Evolutionary conservation across 1,140 invertebrate species (phyloP).

Genomic region (Drosophila paulistorum): DNA sequence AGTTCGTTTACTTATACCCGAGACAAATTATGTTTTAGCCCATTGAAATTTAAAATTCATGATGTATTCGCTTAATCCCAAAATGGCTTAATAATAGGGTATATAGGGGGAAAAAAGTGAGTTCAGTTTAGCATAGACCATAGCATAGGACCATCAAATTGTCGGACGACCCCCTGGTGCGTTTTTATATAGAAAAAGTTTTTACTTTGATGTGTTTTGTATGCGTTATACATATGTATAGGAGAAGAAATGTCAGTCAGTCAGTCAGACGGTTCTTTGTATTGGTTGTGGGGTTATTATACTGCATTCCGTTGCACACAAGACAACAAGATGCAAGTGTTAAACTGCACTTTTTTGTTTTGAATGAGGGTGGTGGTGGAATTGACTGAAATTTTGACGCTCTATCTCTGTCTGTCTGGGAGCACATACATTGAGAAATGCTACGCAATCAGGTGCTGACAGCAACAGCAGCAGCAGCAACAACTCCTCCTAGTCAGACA

Average conservation of each 20-base stretch:
- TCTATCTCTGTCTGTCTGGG: not conserved
- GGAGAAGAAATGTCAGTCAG: slow-evolving; percentile 30
- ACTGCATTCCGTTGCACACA: slow-evolving; percentile 54
- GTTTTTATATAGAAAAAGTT: slow-evolving; percentile 80
- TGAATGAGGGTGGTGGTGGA: not conserved
- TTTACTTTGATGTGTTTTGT: slow-evolving; percentile 65
- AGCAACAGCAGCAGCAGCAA: slow-evolving; percentile 43
- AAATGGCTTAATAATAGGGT: slow-evolving; percentile 1
- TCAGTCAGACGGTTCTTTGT: slow-evolving; percentile 31
- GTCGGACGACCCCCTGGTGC: slow-evolving; percentile 68
- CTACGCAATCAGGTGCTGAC: slow-evolving; percentile 66
- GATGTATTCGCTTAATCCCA: not conserved
- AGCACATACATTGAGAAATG: slow-evolving; percentile 34
- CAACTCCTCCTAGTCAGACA: slow-evolving; percentile 28
- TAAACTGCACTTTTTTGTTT: slow-evolving; percentile 71
- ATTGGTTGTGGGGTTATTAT: slow-evolving; percentile 37
- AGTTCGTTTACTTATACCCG: not conserved
- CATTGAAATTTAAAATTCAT: not conserved
- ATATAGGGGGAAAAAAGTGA: slow-evolving; percentile 22
- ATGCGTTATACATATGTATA: not conserved
- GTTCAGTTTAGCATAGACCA: slow-evolving; percentile 30
- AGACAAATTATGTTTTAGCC: not conserved
- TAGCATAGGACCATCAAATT: slow-evolving; percentile 46
- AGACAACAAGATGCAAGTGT: slow-evolving; percentile 56
- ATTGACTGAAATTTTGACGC: slow-evolving; percentile 39